phyloP scores from a whole-genome alignment of 2,797 vertebrate genomes.

The Mycteria americana region DNA sequence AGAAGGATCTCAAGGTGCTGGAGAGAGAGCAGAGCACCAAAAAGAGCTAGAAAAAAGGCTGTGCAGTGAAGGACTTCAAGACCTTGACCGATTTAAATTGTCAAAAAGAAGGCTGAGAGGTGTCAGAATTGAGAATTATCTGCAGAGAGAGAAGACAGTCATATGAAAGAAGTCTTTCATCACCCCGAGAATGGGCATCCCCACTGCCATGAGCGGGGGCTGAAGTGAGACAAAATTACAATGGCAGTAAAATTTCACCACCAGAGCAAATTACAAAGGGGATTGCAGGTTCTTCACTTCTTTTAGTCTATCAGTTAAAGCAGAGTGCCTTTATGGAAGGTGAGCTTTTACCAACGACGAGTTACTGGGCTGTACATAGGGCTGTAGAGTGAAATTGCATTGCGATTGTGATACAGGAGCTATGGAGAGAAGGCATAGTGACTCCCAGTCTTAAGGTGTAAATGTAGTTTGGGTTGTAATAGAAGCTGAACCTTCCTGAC shows the following conservation, averaged over 20 bases:
- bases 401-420: background rate
- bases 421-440: fast-evolving
- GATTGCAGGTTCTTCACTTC: background rate
- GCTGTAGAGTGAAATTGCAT: background rate
- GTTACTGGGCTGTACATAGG: background rate
- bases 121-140: background rate
- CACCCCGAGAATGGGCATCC: background rate
- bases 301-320: background rate
- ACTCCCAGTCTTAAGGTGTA: background rate
- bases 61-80: background rate
- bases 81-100: background rate
- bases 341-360: background rate
- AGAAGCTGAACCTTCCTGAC: background rate
- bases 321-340: background rate
- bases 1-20: background rate
- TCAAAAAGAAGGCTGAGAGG: background rate
- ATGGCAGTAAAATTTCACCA: background rate
- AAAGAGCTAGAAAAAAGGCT: background rate
- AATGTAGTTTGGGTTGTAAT: background rate
- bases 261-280: background rate
- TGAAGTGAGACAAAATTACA: background rate
- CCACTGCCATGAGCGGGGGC: background rate
- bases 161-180: background rate
- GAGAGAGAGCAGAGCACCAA: background rate
- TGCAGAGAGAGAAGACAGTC: background rate